Conservation (phyloP, 2,888 invertebrate genomes). For the Imbricaverruca yamaguchii region DNA sequence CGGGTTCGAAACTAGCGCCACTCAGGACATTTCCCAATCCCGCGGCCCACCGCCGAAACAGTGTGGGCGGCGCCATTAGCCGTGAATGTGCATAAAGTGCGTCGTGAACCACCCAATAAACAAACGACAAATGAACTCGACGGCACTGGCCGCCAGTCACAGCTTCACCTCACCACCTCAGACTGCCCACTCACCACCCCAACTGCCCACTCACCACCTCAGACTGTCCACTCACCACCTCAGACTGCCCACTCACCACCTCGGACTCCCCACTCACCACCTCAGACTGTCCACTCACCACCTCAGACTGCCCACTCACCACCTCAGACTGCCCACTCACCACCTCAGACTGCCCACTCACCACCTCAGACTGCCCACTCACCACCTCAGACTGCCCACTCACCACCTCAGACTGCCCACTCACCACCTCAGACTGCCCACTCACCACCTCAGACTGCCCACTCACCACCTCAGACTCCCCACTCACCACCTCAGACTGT, state of each 20-base stretch:
- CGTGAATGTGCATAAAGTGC: too few species aligned
- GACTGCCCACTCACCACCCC: conserved; percentile 27
- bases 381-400: conserved; percentile 27
- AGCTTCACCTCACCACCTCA: too few species aligned
- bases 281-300: conserved; percentile 26
- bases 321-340: conserved; percentile 27
- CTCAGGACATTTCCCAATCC: too few species aligned
- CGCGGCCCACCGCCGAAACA: too few species aligned
- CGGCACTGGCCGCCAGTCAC: too few species aligned
- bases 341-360: conserved; percentile 26
- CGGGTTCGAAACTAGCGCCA: too few species aligned
- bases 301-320: conserved; percentile 26
- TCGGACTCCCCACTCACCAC: conserved; percentile 27
- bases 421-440: conserved; percentile 26
- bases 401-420: conserved; percentile 27
- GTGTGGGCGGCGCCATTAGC: too few species aligned
- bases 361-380: conserved; percentile 26
- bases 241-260: conserved; percentile 27
- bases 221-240: conserved; percentile 27
- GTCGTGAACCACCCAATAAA: too few species aligned
- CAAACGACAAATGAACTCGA: too few species aligned
- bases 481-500: conserved; percentile 27
- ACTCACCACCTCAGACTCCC: conserved; percentile 27
- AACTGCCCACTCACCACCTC: conserved; percentile 27
- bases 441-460: conserved; percentile 27